Conservation (phyloP, 2,113 vertebrate genomes). For the Pelecanus crispus region DNA sequence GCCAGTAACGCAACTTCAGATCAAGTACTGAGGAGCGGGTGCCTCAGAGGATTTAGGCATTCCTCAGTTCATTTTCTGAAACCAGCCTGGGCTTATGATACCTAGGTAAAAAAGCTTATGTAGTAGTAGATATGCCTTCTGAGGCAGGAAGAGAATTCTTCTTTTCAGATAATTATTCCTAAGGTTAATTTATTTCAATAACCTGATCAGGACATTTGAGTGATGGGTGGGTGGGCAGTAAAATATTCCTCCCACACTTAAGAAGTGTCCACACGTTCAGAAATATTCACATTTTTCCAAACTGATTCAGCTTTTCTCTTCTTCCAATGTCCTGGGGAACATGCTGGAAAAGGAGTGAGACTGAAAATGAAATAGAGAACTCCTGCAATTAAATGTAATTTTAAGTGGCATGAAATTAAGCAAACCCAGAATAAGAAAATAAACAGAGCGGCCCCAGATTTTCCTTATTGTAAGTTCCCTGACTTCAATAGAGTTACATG, state of each 20-base stretch:
- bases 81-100: background rate
- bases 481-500: conserved; percentile 45
- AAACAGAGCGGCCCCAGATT: conserved; percentile 29
- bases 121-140: background rate
- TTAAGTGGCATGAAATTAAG: conserved; percentile 40
- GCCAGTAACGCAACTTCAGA: background rate
- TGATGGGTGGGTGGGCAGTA: background rate
- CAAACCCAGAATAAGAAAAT: conserved; percentile 57
- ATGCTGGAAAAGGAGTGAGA: background rate
- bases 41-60: background rate
- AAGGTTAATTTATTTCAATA: conserved; percentile 20
- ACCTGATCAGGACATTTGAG: background rate
- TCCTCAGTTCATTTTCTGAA: background rate
- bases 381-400: conserved; percentile 4
- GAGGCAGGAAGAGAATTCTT: background rate
- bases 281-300: conserved; percentile 14
- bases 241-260: conserved; percentile 26
- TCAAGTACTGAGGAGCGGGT: background rate
- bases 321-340: background rate
- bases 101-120: background rate
- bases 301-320: conserved; percentile 19
- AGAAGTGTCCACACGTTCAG: conserved; percentile 7
- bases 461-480: conserved; percentile 19
- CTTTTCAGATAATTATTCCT: conserved; percentile 17
- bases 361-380: conserved; percentile 33